Evolutionary conservation across 1,140 invertebrate genomes (phyloP).

Genomic region (Megalonaias nervosa): DNA sequence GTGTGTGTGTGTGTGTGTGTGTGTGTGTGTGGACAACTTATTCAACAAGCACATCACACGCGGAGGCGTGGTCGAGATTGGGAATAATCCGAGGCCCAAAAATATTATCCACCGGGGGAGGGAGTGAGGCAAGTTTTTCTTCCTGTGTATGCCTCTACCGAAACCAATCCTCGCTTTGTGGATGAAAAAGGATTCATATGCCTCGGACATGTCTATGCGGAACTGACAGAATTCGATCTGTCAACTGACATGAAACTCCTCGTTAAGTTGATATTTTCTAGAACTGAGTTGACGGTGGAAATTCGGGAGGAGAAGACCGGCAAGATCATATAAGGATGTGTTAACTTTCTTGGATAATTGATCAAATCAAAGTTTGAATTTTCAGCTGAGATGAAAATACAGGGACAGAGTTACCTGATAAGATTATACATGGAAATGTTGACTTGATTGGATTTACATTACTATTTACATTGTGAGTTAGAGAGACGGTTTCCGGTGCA

Average conservation of each 20-base stretch:
- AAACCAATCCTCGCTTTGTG: neutral
- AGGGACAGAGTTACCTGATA: no score
- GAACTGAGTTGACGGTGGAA: slow-evolving; percentile 10
- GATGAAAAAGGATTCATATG: slow-evolving; percentile 5
- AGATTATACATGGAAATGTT: no score
- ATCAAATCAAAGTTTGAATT: no score
- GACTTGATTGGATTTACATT: no score
- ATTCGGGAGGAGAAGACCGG: no score
- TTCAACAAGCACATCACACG: slow-evolving; percentile 25
- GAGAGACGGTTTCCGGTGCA: no score
- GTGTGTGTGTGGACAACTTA: slow-evolving; percentile 14
- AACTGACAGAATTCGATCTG: neutral
- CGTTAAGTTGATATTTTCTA: slow-evolving; percentile 17
- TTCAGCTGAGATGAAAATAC: no score
- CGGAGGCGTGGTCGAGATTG: slow-evolving; percentile 8
- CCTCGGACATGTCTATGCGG: slow-evolving; percentile 1
- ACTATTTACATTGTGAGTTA: no score
- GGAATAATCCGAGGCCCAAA: neutral
- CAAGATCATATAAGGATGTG: no score
- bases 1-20: no score
- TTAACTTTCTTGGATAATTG: no score
- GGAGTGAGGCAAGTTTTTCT: slow-evolving; percentile 5
- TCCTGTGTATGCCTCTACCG: slow-evolving; percentile 4
- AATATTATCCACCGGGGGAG: slow-evolving; percentile 7
- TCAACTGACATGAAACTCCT: slow-evolving; percentile 1